phyloP scores from a whole-genome alignment of 2,797 vertebrate species.

The Enteromius afrohamiltoni region DNA sequence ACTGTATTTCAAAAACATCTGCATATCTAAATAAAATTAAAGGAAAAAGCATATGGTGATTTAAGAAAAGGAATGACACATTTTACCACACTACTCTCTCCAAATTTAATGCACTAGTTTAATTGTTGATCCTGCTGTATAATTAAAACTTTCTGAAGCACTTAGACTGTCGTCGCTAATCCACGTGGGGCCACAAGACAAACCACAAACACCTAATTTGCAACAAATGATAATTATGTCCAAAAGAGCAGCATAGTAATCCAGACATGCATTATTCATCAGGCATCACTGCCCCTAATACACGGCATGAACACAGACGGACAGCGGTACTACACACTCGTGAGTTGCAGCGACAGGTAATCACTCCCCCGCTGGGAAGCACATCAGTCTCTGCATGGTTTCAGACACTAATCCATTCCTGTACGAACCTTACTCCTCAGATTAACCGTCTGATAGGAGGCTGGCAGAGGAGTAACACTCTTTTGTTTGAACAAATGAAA shows the following conservation, averaged over 20 bases:
- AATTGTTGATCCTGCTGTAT: slow-evolving; percentile 59
- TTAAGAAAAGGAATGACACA: neutral
- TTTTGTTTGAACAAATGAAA: slow-evolving; percentile 66
- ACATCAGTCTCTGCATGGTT: slow-evolving; percentile 28
- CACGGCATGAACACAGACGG: slow-evolving; percentile 53
- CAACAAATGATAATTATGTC: slow-evolving; percentile 72
- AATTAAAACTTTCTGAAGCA: slow-evolving; percentile 50
- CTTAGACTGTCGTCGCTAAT: slow-evolving; percentile 58
- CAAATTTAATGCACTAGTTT: slow-evolving; percentile 58
- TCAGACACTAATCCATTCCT: slow-evolving; percentile 40
- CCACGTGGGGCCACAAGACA: slow-evolving; percentile 57
- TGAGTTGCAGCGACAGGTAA: slow-evolving; percentile 60
- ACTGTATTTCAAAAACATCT: neutral
- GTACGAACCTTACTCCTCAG: slow-evolving; percentile 59
- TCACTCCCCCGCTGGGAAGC: slow-evolving; percentile 41
- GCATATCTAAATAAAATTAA: neutral
- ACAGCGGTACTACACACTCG: slow-evolving; percentile 4
- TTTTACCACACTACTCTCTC: neutral
- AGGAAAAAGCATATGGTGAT: neutral
- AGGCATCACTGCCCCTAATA: slow-evolving; percentile 50
- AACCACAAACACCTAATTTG: slow-evolving; percentile 71
- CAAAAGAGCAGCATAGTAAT: slow-evolving; percentile 66
- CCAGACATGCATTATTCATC: slow-evolving; percentile 74
- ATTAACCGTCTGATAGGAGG: slow-evolving; percentile 63
- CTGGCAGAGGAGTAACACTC: slow-evolving; percentile 47